These are phyloP conservation scores for Amphiura filiformis DNA, from an alignment of 35 echinoderm and acorn worm species.

Conservation along the genomic window DNA sequence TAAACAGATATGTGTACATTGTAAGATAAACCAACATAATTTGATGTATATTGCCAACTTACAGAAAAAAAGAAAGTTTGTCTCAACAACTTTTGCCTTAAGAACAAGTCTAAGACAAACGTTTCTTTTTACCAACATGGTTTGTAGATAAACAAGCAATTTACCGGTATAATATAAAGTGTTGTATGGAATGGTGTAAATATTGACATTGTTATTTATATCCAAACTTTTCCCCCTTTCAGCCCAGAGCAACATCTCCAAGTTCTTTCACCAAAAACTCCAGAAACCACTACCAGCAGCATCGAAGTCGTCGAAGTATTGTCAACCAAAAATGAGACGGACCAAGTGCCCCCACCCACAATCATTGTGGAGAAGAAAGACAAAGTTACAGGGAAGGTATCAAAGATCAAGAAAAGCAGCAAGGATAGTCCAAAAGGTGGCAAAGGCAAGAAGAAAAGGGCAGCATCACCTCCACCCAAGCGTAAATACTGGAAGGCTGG, in stretches of 20 bases:
- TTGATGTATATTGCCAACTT: too few species aligned
- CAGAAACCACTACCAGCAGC: background rate
- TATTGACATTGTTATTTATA: too few species aligned
- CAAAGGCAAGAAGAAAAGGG: slow-evolving; percentile 32
- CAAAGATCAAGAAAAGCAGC: background rate
- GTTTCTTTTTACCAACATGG: too few species aligned
- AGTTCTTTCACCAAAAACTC: background rate
- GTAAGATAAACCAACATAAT: too few species aligned
- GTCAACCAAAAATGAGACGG: background rate
- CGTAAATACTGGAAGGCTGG: slow-evolving; percentile 93
- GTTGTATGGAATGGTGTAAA: too few species aligned
- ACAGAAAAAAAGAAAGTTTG: too few species aligned
- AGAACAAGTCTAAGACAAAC: too few species aligned
- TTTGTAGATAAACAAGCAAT: too few species aligned
- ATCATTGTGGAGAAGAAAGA: slow-evolving; percentile 6
- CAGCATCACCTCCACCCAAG: slow-evolving; percentile 41
- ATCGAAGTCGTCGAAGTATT: background rate
- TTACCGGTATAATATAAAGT: too few species aligned
- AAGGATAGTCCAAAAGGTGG: background rate
- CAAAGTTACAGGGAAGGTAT: background rate
- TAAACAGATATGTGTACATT: too few species aligned
- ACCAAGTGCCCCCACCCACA: background rate
- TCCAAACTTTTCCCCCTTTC: too few species aligned
- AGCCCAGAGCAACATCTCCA: background rate
- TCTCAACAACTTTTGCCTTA: too few species aligned